Evolutionary conservation across 2,888 invertebrate genomes (phyloP), one percentile per base, ranked within the genome.

Genomic region (Pardosa pseudoannulata): DNA sequence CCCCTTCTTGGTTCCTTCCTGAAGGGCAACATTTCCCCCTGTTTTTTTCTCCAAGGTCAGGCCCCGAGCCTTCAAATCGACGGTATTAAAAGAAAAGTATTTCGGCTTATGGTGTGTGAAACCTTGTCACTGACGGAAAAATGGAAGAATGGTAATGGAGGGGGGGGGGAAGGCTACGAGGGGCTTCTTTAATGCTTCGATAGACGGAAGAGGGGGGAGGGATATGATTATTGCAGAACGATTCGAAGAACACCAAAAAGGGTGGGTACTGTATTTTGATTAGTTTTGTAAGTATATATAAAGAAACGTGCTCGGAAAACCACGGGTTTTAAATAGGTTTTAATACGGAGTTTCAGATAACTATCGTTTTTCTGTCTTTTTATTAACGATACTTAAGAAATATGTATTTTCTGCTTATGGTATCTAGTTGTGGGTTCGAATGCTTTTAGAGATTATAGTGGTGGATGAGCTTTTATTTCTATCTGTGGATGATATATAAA

Each of bases 51-150:
- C 27, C 68, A 82, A 82, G 82, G 82, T 81, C 74, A 81, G 39
- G 74, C 81, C 73, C 81, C 39, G 50, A 74, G 74, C 67, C 75
- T 81, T 62, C 62, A 81, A 75, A 75, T 81, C 76, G 82, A 82
- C 46, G 75, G 76, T 76, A 82, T 82, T 82, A 76, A 76, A 75
- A 65, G 75, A 75, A 70, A 50, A 71, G 32, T 50, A 62, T 46
- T 70, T 70, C 27, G 23, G 13, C 11, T 70, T 39, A 23, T 39
- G 36, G 16, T 31, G 62, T 65, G 32, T 27, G 71, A 68, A 64
- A 29, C 41, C 67, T 32, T 80, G 80, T 73, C 80, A 80, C 41
- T 65, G 67, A 13, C n/a, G 41, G 46, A 32, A 29, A 68, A 19
- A 27, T 13, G 31, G 19, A 65, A 65, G 68, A 36, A 7, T 9